Conservation (phyloP, 1,140 invertebrate genomes). For the Drosophila pruinosa region DNA sequence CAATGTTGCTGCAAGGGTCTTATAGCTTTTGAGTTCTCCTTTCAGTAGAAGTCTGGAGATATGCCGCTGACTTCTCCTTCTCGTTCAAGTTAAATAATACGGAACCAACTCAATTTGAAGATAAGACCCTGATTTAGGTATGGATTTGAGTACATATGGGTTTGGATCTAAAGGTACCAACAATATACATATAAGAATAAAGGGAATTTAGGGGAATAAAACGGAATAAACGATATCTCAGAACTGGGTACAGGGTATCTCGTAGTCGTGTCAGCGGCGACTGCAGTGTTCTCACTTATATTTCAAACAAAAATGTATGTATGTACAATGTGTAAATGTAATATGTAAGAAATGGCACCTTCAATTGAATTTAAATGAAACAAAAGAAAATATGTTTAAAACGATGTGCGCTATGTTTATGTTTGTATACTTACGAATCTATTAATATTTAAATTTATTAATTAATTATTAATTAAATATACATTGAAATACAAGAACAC, state of each 20-base stretch:
- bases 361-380: constrained; percentile 60
- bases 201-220: not conserved
- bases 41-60: not conserved
- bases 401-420: constrained; percentile 64
- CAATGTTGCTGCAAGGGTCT: not conserved
- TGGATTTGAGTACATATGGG: too few relatives aligned
- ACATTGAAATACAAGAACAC: constrained; percentile 60
- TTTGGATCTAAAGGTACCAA: too few relatives aligned
- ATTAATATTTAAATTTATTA: constrained; percentile 77
- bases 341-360: constrained; percentile 33
- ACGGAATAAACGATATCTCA: not conserved
- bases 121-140: not conserved
- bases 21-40: not conserved
- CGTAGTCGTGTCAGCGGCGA: not conserved
- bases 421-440: constrained; percentile 66
- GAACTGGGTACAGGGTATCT: constrained; percentile 18
- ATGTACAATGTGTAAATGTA: constrained; percentile 69
- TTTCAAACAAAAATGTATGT: constrained; percentile 49
- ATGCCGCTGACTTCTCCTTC: not conserved
- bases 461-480: constrained; percentile 81
- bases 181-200: too few relatives aligned
- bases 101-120: not conserved
- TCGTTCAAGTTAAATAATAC: not conserved
- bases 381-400: constrained; percentile 29
- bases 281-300: constrained; percentile 30